Conservation (phyloP, 2,888 invertebrate genomes). For the Eilema depressum region DNA sequence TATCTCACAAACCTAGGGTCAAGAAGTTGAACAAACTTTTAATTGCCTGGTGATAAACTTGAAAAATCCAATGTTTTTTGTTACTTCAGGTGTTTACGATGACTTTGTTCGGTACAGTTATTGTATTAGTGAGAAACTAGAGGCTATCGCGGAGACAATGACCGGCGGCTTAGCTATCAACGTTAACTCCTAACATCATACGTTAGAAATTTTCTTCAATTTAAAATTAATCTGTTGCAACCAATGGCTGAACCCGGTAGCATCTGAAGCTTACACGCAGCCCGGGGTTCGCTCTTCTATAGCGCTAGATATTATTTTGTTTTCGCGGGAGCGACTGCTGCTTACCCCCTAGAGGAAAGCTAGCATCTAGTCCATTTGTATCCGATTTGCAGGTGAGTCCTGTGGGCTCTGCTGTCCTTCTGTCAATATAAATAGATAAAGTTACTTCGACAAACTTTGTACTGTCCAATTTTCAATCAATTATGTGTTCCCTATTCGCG, state of each 20-base stretch:
- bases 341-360: no score
- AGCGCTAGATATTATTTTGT: no score
- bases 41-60: slow-evolving; percentile 17
- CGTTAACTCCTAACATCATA: background rate
- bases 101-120: slow-evolving; percentile 18
- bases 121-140: slow-evolving; percentile 12
- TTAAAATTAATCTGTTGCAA: background rate
- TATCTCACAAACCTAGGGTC: background rate
- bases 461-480: no score
- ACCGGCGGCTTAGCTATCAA: background rate
- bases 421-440: no score
- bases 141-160: slow-evolving; percentile 8
- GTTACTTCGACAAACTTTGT: no score
- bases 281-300: no score
- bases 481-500: no score
- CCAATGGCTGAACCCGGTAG: background rate
- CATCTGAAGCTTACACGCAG: background rate
- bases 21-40: slow-evolving; percentile 24
- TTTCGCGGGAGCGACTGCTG: no score
- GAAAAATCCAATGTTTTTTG: slow-evolving; percentile 17
- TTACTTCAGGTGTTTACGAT: slow-evolving; percentile 16
- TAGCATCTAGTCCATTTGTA: no score
- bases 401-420: no score
- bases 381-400: no score
- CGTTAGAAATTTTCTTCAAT: background rate